Evolutionary conservation across 2,888 invertebrate genomes (phyloP), one percentile per base, ranked within the genome.

Genomic region (Cerceris rybyensis): DNA sequence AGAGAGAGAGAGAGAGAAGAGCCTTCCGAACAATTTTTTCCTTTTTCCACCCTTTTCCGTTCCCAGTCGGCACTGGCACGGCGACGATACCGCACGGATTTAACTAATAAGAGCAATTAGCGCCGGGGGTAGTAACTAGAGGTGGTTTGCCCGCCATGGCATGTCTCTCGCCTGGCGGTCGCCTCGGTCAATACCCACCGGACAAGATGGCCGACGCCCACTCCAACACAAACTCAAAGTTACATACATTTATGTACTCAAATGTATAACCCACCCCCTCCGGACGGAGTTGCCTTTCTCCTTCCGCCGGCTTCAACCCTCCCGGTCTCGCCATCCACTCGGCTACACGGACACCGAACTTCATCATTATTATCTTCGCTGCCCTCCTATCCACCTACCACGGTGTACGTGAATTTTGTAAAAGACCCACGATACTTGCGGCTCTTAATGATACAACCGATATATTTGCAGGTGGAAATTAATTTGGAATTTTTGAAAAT

Each of bases 151-250:
- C 88, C 88, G 90, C 89, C 88, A 88, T 88, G 86, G 89, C 88
- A 88, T 88, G 90, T 91, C 90, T 90, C 88, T 88, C 89, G 88
- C 84, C 87, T 86, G 85, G 86, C 86, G 91, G 90, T 90, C 91
- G 91, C 88, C 89, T 92, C 92, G 92, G 92, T 92, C 92, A 92
- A 92, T 92, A 92, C 92, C 92, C 91, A 92, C 92, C 92, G 92
- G 92, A 92, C 92, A 92, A 92, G 92, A 92, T 92, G 92, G 92
- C 92, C 91, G 92, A 92, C 92, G 92, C 92, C 92, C 92, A 92
- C 91, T 91, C 91, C 87, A 90, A 91, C 91, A 91, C 91, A 90
- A 90, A 89, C 91, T 89, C 91, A 89, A 91, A 91, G 91, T 92
- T 92, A 92, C 92, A 91, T 92, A 92, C 92, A 92, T 92, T 92